A percentile compares a stretch with the other conserved stretches of the same genome.
Conservation (phyloP, 2,113 vertebrate species). For the Pelecanus crispus region DNA sequence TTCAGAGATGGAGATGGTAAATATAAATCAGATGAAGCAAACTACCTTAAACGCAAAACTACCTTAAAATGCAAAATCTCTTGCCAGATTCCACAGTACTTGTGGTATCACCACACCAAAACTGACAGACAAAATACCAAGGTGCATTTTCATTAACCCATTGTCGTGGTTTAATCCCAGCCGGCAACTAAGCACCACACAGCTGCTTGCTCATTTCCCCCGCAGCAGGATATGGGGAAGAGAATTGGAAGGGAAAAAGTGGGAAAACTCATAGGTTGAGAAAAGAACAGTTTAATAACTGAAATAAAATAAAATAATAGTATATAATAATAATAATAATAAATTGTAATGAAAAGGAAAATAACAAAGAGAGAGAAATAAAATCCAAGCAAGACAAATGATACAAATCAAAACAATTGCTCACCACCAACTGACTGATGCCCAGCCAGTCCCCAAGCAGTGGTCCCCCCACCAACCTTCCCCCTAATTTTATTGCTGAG, state of each 20-base stretch:
- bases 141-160: not conserved
- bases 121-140: not conserved
- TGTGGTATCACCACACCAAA: not conserved
- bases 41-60: not conserved
- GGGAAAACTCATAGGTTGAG: not conserved
- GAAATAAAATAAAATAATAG: not conserved
- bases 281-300: not conserved
- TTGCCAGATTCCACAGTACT: not conserved
- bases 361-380: not conserved
- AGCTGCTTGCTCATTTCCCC: not conserved
- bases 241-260: not conserved
- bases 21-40: not conserved
- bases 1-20: not conserved
- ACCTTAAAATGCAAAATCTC: not conserved
- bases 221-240: not conserved
- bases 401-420: no score
- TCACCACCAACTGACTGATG: no score
- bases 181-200: not conserved
- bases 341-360: no score
- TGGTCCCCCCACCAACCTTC: no score
- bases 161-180: not conserved
- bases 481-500: no score
- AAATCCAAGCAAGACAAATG: no score
- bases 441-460: no score
- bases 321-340: no score